These are phyloP conservation scores for Sorex araneus DNA, from an alignment of 2,113 vertebrate species.

Conservation along the genomic window DNA sequence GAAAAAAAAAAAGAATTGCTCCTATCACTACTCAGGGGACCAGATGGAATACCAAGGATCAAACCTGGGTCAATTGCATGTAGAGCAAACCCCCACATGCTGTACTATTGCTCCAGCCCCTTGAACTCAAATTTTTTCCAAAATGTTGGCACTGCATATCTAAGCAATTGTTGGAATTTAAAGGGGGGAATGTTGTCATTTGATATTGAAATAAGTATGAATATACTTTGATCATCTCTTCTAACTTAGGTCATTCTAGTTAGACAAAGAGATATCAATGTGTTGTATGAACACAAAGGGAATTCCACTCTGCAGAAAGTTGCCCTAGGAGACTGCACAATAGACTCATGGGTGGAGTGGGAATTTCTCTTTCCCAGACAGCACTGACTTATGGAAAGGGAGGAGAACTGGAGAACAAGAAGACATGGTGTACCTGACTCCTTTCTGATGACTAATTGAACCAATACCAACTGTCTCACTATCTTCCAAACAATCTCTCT, in stretches of 20 bases:
- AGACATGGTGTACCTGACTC: neutral
- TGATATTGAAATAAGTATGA: conserved; percentile 20
- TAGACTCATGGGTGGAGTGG: neutral
- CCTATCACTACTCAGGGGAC: too few species aligned
- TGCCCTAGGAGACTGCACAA: neutral
- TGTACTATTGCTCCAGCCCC: too few species aligned
- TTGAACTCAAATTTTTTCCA: neutral
- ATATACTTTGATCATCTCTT: conserved; percentile 43
- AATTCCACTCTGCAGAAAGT: neutral
- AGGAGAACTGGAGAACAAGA: neutral
- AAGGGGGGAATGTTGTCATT: neutral
- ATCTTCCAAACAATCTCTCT: conserved; percentile 29
- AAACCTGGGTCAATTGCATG: too few species aligned
- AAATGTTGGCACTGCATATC: neutral
- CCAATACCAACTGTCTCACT: neutral
- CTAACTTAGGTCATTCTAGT: conserved; percentile 9
- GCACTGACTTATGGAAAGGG: neutral
- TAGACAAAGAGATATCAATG: conserved; percentile 1
- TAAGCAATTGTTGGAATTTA: neutral
- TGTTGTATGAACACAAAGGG: conserved; percentile 1
- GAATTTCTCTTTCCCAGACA: conserved; percentile 22
- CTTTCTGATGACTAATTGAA: conserved; percentile 31
- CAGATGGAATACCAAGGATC: too few species aligned
- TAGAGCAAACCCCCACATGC: too few species aligned
- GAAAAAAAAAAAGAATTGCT: too few species aligned